Conservation (phyloP, 2,888 invertebrate genomes). For the Onchidella celtica region DNA sequence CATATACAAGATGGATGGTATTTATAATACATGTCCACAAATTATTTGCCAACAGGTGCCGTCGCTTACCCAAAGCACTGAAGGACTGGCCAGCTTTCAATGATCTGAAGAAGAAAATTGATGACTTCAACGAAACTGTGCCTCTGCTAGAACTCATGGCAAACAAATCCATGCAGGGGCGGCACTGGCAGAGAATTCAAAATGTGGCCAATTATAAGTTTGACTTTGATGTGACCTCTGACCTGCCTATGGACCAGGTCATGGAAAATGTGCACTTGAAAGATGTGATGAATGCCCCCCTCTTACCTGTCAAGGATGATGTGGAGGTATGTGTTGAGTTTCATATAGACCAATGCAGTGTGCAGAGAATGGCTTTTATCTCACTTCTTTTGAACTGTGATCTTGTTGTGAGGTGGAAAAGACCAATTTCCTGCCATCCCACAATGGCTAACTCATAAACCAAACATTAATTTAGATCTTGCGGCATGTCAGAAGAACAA, state of each 20-base stretch:
- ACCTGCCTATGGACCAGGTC: slow-evolving; percentile 45
- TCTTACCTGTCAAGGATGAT: slow-evolving; percentile 90
- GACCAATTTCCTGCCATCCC: too few relatives aligned
- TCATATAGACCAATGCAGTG: too few relatives aligned
- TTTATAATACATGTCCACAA: too few relatives aligned
- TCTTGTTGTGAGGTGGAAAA: too few relatives aligned
- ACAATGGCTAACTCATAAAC: too few relatives aligned
- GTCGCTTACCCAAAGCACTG: slow-evolving; percentile 90
- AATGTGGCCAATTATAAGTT: slow-evolving; percentile 86
- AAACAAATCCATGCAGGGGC: slow-evolving; percentile 90
- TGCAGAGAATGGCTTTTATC: not conserved
- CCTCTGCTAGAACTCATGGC: slow-evolving; percentile 93
- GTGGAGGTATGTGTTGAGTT: slow-evolving; percentile 90
- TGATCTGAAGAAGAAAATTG: slow-evolving; percentile 92
- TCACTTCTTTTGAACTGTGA: too few relatives aligned
- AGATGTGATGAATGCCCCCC: slow-evolving; percentile 91
- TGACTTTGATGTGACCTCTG: slow-evolving; percentile 84
- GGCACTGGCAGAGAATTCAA: slow-evolving; percentile 88
- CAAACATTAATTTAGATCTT: too few relatives aligned
- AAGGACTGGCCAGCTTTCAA: slow-evolving; percentile 93
- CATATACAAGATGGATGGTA: too few relatives aligned
- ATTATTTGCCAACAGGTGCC: slow-evolving; percentile 85
- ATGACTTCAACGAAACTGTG: slow-evolving; percentile 93
- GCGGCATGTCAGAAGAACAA: too few relatives aligned
- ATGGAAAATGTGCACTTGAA: slow-evolving; percentile 90